A percentile compares a stretch with the other conserved stretches of the same genome.
Evolutionary conservation across 2,113 vertebrate genomes (phyloP).

Genomic region (Prunella fulvescens): DNA sequence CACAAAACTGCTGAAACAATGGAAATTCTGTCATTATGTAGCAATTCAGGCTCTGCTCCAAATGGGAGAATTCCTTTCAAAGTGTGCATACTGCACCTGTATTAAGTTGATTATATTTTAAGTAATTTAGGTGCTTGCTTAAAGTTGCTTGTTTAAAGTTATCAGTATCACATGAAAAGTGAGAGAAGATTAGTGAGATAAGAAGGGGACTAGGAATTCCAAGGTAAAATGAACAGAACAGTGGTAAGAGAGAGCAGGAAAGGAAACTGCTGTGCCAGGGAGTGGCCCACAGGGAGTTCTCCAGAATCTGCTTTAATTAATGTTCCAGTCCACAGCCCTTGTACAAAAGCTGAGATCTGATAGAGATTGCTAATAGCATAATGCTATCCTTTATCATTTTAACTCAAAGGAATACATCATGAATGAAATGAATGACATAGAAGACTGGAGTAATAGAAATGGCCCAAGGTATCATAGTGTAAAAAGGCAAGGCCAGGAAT

Average conservation of each 20-base stretch:
- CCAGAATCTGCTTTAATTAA: neutral
- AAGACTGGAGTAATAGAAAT: neutral
- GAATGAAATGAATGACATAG: neutral
- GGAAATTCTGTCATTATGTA: neutral
- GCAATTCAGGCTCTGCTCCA: neutral
- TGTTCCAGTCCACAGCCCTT: neutral
- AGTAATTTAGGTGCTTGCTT: neutral
- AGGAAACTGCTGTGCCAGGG: neutral
- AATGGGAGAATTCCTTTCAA: neutral
- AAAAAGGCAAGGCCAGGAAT: neutral
- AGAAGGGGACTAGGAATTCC: neutral
- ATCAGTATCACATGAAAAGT: neutral
- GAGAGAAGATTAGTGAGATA: neutral
- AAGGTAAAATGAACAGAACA: neutral
- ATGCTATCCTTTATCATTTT: neutral
- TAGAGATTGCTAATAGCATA: neutral
- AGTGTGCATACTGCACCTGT: neutral
- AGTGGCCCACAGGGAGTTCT: neutral
- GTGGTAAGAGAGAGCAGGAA: neutral
- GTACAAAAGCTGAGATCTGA: constrained; percentile 4
- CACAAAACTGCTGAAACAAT: neutral
- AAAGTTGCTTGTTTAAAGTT: neutral
- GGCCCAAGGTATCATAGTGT: neutral
- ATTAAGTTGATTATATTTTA: neutral
- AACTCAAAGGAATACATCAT: neutral